phyloP scores from a whole-genome alignment of 1,140 invertebrate genomes.

The Pseudomyrmex sp. region DNA sequence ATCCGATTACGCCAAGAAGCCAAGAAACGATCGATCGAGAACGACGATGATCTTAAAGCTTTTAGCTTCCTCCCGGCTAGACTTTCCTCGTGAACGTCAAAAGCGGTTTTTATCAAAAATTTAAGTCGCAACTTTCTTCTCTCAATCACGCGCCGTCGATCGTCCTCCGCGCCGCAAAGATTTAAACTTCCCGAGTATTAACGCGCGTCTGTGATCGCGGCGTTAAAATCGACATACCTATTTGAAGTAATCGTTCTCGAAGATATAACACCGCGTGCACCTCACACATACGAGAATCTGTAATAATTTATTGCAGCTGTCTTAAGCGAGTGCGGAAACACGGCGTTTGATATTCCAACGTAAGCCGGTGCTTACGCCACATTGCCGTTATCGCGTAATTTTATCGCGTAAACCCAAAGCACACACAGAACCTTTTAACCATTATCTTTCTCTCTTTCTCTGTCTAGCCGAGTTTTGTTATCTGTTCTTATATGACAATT shows the following conservation, averaged over 20 bases:
- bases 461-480: conserved; percentile 3
- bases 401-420: conserved; percentile 12
- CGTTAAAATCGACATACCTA: not conserved
- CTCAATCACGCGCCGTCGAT: not conserved
- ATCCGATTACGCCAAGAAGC: conserved; percentile 44
- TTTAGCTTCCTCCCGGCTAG: not conserved
- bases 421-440: conserved; percentile 15
- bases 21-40: conserved; percentile 37
- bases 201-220: not conserved
- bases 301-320: conserved; percentile 41
- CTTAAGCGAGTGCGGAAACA: conserved; percentile 12
- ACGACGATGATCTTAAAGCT: conserved; percentile 34
- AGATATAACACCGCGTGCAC: not conserved
- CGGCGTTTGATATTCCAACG: conserved; percentile 38
- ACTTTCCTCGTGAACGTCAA: conserved; percentile 39
- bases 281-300: not conserved
- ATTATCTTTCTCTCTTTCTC: not conserved
- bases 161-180: not conserved
- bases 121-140: conserved; percentile 17
- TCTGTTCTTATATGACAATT: conserved; percentile 7
- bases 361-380: conserved; percentile 17
- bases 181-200: conserved; percentile 7
- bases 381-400: conserved; percentile 38
- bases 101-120: conserved; percentile 43
- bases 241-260: conserved; percentile 13